phyloP scores from a whole-genome alignment of 2,113 vertebrate species.

The Myrmecophaga tridactyla region DNA sequence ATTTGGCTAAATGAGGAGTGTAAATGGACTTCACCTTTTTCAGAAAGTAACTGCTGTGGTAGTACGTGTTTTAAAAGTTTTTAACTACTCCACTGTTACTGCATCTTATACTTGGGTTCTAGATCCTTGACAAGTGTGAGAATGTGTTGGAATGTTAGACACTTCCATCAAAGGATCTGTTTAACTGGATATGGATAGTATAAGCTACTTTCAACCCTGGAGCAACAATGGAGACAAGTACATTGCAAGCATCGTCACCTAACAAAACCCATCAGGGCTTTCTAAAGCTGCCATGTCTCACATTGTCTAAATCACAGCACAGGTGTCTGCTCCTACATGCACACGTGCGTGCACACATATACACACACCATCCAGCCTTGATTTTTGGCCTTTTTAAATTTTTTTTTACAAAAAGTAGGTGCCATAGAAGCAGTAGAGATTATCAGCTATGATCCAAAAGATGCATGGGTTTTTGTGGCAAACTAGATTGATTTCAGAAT shows the following conservation, averaged over 20 bases:
- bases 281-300: not conserved
- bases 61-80: not conserved
- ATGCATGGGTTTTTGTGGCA: not conserved
- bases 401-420: not conserved
- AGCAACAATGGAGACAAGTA: not conserved
- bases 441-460: not conserved
- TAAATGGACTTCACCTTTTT: slow-evolving; percentile 50
- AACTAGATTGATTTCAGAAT: not conserved
- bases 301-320: not conserved
- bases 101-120: not conserved
- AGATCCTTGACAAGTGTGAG: not conserved
- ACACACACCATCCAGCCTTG: not conserved
- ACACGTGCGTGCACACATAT: fast-evolving
- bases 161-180: not conserved
- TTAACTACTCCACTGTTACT: not conserved
- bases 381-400: not conserved
- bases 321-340: not conserved
- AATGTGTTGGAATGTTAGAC: not conserved
- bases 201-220: not conserved
- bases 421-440: not conserved
- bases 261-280: not conserved
- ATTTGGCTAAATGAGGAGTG: slow-evolving; percentile 39
- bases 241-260: not conserved
- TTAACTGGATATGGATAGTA: not conserved
- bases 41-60: not conserved